Evolutionary conservation across 2,888 invertebrate species (phyloP).

Genomic region (Labia minor): DNA sequence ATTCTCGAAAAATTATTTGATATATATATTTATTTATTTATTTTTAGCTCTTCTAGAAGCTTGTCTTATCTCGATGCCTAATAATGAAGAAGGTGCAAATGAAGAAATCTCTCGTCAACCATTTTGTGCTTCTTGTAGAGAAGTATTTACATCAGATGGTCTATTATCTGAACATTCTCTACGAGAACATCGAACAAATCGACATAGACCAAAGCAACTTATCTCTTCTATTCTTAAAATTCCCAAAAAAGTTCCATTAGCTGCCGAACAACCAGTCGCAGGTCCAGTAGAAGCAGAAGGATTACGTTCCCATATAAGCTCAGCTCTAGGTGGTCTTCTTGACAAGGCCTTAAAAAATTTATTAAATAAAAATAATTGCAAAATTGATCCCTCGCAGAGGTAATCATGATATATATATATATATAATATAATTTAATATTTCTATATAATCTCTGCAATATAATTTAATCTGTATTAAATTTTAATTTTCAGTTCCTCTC

Average conservation of each 20-base stretch:
- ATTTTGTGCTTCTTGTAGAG: not conserved
- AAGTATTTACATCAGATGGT: not conserved
- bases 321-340: constrained; percentile 31
- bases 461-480: no score
- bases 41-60: not conserved
- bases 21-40: not conserved
- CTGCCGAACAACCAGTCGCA: not conserved
- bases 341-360: constrained; percentile 30
- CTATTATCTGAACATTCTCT: not conserved
- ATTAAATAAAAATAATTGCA: not conserved
- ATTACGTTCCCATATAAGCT: constrained; percentile 31
- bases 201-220: not conserved
- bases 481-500: not conserved
- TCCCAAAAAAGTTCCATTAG: not conserved
- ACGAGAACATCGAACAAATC: not conserved
- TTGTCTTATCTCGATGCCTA: not conserved
- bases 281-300: constrained; percentile 27
- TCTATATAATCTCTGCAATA: no score
- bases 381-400: not conserved
- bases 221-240: not conserved
- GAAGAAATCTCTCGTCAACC: not conserved
- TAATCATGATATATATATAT: not conserved
- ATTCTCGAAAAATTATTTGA: no score
- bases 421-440: no score
- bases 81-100: not conserved